Evolutionary conservation across 2,797 vertebrate species (phyloP).

Genomic region (Xyrichtys novacula): DNA sequence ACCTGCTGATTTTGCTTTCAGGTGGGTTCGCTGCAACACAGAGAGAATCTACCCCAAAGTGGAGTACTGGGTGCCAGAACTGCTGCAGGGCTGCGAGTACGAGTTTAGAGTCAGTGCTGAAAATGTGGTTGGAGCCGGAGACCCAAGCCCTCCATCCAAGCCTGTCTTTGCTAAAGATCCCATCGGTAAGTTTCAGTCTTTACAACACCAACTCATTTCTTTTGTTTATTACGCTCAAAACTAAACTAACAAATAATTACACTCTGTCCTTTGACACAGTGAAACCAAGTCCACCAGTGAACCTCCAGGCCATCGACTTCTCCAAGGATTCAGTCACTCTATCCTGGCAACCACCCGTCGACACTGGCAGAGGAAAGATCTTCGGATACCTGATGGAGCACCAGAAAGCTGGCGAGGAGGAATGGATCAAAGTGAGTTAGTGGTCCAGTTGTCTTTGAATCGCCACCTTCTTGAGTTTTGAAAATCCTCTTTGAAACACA

Average conservation of each 20-base stretch:
- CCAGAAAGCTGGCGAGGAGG: slow-evolving; percentile 95
- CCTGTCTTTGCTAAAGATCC: slow-evolving; percentile 97
- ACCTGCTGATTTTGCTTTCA: slow-evolving; percentile 51
- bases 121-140: slow-evolving; percentile 95
- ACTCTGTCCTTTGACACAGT: slow-evolving; percentile 75
- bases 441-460: not conserved
- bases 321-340: slow-evolving; percentile 94
- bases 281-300: slow-evolving; percentile 93
- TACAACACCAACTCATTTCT: not conserved
- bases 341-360: slow-evolving; percentile 93
- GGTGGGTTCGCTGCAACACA: slow-evolving; percentile 91
- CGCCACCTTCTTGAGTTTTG: not conserved
- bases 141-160: slow-evolving; percentile 96
- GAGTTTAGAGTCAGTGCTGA: slow-evolving; percentile 98
- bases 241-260: not conserved
- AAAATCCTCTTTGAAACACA: not conserved
- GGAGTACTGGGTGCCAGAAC: slow-evolving; percentile 93
- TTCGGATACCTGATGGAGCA: slow-evolving; percentile 97
- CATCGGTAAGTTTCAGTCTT: slow-evolving; percentile 85
- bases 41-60: slow-evolving; percentile 90
- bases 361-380: slow-evolving; percentile 95
- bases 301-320: slow-evolving; percentile 90
- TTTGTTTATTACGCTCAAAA: not conserved
- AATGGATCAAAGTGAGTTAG: slow-evolving; percentile 87
- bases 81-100: slow-evolving; percentile 96